Base-by-base conservation (phyloP, 2,797 vertebrate species). In the Tokudaia tokunoshimensis region DNA sequence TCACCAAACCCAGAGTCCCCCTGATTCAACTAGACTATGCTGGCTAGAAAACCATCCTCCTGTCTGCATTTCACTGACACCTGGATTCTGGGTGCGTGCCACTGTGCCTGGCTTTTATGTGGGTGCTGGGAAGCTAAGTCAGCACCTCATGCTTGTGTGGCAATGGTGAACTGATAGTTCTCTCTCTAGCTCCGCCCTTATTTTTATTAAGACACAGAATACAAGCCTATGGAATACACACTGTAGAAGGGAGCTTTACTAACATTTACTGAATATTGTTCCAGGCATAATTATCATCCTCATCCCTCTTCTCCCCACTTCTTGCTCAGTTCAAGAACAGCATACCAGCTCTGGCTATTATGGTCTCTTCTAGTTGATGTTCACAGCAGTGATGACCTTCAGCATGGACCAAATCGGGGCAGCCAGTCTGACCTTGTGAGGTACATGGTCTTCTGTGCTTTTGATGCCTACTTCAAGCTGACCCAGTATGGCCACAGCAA, bases 361-460 rank as follows among this genome's bases (percentile, higher is more conserved):
- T 99, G 90, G 99, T 24, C 94, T 98, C 80, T 98, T 99, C 90
- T 99, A 99, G 98, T 99, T 99, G 15, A 34, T 99, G 81, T 99
- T 99, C 86, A 99, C 99, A 0, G 99, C 96, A 1, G 59, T 99
- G 24, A 99, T 99, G 0, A 99, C 99, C 0, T 72, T 99, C 6
- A 95, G 99, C 96, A 99, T 99, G 98, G 99, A 99, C 98, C 98
- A 97, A 97, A 99, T 99, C 0, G 99, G 99, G 99, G 89, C 99
- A 99, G 96, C 78, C 86, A 99, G 99, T 1, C 99, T 99, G 81
- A 83, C 98, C 44, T 44, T 99, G 91, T 99, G 99, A 98, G 99
- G 99, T 8, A 55, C 97, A 99, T 99, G 99, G 98, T 98, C 3
- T 72, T 99, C 96, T 97, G 98, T 0, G 90, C 98, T 0, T 99